Evolutionary conservation across 1,140 invertebrate genomes (phyloP).

Genomic region (Paralvinella palmiformis): DNA sequence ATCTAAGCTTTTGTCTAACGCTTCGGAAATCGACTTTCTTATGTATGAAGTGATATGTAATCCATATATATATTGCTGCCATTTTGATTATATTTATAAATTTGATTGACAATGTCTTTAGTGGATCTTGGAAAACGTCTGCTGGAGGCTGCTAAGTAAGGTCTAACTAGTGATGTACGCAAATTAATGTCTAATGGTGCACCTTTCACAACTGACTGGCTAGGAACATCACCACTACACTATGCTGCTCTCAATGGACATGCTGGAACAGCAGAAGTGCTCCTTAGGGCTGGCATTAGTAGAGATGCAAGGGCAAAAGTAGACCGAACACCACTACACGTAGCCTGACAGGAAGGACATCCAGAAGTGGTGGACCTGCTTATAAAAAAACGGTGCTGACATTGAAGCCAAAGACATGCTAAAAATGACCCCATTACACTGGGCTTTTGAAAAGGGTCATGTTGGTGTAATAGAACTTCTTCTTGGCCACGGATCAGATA

Average conservation of each 20-base stretch:
- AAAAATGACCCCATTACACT: slow-evolving; percentile 89
- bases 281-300: slow-evolving; percentile 77
- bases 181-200: slow-evolving; percentile 79
- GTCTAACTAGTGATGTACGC: slow-evolving; percentile 69
- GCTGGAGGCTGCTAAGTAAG: slow-evolving; percentile 68
- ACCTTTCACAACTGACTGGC: slow-evolving; percentile 86
- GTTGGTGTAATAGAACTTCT: slow-evolving; percentile 63
- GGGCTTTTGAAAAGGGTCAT: slow-evolving; percentile 83
- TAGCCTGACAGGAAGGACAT: slow-evolving; percentile 81
- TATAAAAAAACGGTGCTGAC: slow-evolving; percentile 69
- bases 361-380: slow-evolving; percentile 69
- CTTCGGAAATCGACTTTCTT: no score
- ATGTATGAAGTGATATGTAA: no score
- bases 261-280: slow-evolving; percentile 70
- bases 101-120: slow-evolving; percentile 48
- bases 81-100: no score
- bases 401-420: slow-evolving; percentile 79
- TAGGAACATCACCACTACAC: slow-evolving; percentile 84
- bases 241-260: slow-evolving; percentile 79
- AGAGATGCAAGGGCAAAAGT: slow-evolving; percentile 86
- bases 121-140: slow-evolving; percentile 77
- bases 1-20: no score
- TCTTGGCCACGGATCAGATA: slow-evolving; percentile 66
- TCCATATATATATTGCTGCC: no score
- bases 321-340: slow-evolving; percentile 80